Evolutionary conservation across 2,888 invertebrate genomes (phyloP), one percentile per base, ranked within the genome.

Genomic region (Hydrotaea diabolus): DNA sequence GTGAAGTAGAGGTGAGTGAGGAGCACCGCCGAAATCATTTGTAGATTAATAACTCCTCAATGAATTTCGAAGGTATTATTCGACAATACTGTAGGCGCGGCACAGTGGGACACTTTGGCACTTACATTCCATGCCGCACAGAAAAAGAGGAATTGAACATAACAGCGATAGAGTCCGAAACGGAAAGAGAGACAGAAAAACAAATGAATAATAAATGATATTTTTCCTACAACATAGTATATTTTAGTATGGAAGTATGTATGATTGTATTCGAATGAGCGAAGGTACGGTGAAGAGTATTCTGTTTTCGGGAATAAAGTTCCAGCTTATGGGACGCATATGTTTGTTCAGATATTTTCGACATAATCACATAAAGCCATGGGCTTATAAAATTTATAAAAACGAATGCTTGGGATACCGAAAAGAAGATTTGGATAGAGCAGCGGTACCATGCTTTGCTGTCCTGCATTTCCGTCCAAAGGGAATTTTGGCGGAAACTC

Each of bases 51-150:
- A 85, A 85, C 77, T 80, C 53, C 64, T 85, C 77, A 85, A 82
- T 85, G 77, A 80, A 82, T 80, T 66, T 66, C 11, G 21, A 39
- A 69, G 46, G 69, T 69, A 69, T 69, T 69, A 69, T 66, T 74
- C 64, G 66, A 76, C 75, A 59, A 66, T 76, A 82, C 73, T 69
- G 76, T 76, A 85, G 81, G 82, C 82, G 82, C 77, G 82, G 77
- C 85, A 76, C 85, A 77, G 85, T 85, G 85, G 85, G 85, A 80
- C 79, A 82, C 79, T 80, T 69, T 79, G 36, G 76, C 77, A 69
- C 76, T 77, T 74, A 74, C 73, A 82, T 80, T 77, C 77, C 73
- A 82, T 76, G 74, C 80, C 64, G 26, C 31, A 66, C 43, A 31
- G 26, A 17, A 43, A 46, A 75, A 49, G 11, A 36, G n/a, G 21